phyloP scores from a whole-genome alignment of 2,113 vertebrate genomes.

The Cettia cetti region DNA sequence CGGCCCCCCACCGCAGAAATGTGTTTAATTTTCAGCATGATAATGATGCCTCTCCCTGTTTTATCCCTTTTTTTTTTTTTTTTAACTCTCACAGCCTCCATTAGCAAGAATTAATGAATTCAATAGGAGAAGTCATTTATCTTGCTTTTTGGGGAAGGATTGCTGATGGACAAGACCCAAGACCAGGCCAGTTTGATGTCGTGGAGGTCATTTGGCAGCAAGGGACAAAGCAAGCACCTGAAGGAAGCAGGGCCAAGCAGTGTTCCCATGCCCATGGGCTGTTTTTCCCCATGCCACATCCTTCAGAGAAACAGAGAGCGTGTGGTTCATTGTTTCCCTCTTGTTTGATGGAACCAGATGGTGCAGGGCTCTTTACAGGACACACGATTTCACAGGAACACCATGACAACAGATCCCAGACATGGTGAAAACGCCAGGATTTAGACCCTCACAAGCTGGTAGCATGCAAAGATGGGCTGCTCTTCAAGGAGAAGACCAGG shows the following conservation, averaged over 20 bases:
- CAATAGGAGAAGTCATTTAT: neutral
- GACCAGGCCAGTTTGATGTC: neutral
- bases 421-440: neutral
- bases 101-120: neutral
- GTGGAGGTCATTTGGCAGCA: neutral
- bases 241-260: neutral
- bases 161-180: neutral
- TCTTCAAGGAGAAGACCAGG: neutral
- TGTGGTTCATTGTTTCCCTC: neutral
- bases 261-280: neutral
- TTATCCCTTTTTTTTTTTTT: neutral
- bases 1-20: neutral
- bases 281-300: fast-evolving
- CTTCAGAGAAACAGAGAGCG: neutral
- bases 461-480: neutral
- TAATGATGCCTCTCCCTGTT: neutral
- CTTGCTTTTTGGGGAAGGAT: neutral
- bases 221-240: neutral
- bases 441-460: neutral
- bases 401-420: neutral
- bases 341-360: neutral
- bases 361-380: neutral
- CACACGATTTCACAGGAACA: neutral
- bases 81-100: neutral
- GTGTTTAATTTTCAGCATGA: neutral